phyloP scores from a whole-genome alignment of 2,797 vertebrate genomes.

The Vireo griseus region DNA sequence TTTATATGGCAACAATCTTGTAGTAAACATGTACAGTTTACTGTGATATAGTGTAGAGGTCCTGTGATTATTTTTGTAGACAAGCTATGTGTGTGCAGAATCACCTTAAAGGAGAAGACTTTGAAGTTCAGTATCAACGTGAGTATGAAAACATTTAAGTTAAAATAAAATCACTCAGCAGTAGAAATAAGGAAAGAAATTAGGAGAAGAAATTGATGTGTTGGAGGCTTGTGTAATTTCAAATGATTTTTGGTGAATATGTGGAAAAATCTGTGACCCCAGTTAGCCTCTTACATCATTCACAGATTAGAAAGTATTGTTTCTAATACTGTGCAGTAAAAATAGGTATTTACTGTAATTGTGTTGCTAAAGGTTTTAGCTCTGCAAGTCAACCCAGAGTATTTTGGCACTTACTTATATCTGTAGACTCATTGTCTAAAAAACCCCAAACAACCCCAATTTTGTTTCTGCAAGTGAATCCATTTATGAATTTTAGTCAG shows the following conservation, averaged over 20 bases:
- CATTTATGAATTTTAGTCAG: background rate
- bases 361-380: background rate
- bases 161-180: background rate
- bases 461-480: background rate
- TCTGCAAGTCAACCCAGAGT: background rate
- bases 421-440: fast-evolving
- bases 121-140: background rate
- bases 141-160: background rate
- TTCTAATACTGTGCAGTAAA: no score
- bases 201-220: background rate
- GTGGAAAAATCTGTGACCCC: background rate
- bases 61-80: background rate
- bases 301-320: background rate
- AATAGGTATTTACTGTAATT: background rate
- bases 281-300: background rate
- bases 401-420: background rate
- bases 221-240: background rate
- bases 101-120: background rate
- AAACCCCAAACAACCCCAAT: background rate
- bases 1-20: background rate
- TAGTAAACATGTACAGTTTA: background rate
- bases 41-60: background rate
- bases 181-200: background rate
- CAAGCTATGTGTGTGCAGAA: background rate
- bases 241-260: background rate